Evolutionary conservation across 1,140 invertebrate species (phyloP).

Genomic region (Penaeus chinensis): DNA sequence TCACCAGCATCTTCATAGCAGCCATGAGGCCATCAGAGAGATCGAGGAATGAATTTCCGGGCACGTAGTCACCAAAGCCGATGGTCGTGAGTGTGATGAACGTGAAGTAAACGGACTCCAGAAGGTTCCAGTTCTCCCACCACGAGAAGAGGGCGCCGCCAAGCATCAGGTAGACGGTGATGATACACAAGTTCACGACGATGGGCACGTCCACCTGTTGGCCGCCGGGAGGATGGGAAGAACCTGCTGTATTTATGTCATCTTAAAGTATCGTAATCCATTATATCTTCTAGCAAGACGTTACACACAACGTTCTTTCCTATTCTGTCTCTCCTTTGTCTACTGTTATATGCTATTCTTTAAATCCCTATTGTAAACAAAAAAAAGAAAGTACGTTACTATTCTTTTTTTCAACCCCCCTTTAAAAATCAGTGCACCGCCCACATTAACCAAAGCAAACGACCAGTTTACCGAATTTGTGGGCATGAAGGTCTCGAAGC

Average conservation of each 20-base stretch:
- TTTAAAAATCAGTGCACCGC: no score
- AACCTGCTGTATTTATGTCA: slow-evolving; percentile 68
- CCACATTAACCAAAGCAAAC: not conserved
- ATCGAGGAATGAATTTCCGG: slow-evolving; percentile 66
- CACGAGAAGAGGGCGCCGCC: slow-evolving; percentile 65
- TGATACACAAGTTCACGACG: slow-evolving; percentile 69
- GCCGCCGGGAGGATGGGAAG: slow-evolving; percentile 66
- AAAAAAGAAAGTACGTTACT: no score
- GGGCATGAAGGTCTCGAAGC: slow-evolving; percentile 66
- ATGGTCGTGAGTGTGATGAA: slow-evolving; percentile 71
- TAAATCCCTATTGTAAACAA: no score
- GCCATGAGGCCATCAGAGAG: slow-evolving; percentile 65
- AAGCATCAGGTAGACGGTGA: slow-evolving; percentile 69
- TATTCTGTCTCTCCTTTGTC: slow-evolving; percentile 10
- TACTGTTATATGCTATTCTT: not conserved
- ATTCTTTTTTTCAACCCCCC: no score
- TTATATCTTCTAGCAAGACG: no score
- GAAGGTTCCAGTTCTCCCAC: slow-evolving; percentile 68
- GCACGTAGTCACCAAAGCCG: slow-evolving; percentile 72
- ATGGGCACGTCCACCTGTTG: slow-evolving; percentile 64
- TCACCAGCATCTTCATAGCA: slow-evolving; percentile 63
- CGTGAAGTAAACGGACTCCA: slow-evolving; percentile 70
- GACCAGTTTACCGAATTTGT: slow-evolving; percentile 62
- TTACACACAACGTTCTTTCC: not conserved
- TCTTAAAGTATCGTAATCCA: not conserved